A percentile compares a stretch with the other conserved stretches of the same genome.
Evolutionary conservation across 2,888 invertebrate genomes (phyloP).

Genomic region (Lathronympha strigana): DNA sequence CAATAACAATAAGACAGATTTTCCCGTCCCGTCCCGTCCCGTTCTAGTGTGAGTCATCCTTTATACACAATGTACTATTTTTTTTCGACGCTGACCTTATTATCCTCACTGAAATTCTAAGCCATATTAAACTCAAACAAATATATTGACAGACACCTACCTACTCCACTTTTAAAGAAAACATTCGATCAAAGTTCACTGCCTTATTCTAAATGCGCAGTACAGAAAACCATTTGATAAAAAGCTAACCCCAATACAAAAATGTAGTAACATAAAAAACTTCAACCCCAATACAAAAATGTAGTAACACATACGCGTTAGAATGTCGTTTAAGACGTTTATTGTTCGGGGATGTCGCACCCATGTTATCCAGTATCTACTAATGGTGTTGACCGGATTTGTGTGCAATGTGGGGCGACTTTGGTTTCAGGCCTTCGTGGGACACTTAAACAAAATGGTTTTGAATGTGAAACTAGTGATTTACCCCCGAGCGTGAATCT

Average conservation of each 20-base stretch:
- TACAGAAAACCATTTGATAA: slow-evolving; percentile 15
- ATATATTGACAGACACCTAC: background rate
- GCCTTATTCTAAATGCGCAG: slow-evolving; percentile 18
- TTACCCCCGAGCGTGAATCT: too few species aligned
- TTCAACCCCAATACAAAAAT: background rate
- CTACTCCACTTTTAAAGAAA: slow-evolving; percentile 18
- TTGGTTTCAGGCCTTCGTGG: background rate
- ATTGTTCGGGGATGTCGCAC: slow-evolving; percentile 1
- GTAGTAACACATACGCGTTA: background rate
- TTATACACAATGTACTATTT: too few species aligned
- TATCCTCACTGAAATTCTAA: too few species aligned
- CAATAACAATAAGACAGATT: too few species aligned
- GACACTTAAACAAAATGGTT: background rate
- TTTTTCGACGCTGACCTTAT: too few species aligned
- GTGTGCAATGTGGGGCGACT: slow-evolving; percentile 12
- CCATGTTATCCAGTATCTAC: slow-evolving; percentile 6
- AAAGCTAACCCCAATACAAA: background rate
- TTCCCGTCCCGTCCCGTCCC: too few species aligned
- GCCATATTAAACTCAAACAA: too few species aligned
- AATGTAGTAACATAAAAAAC: background rate
- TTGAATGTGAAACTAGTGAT: too few species aligned
- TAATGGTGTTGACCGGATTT: slow-evolving; percentile 31
- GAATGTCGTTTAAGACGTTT: background rate
- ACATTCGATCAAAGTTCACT: slow-evolving; percentile 13
- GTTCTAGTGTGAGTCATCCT: too few species aligned